Evolutionary conservation across 2,888 invertebrate genomes (phyloP).

Genomic region (Adelphocoris suturalis): DNA sequence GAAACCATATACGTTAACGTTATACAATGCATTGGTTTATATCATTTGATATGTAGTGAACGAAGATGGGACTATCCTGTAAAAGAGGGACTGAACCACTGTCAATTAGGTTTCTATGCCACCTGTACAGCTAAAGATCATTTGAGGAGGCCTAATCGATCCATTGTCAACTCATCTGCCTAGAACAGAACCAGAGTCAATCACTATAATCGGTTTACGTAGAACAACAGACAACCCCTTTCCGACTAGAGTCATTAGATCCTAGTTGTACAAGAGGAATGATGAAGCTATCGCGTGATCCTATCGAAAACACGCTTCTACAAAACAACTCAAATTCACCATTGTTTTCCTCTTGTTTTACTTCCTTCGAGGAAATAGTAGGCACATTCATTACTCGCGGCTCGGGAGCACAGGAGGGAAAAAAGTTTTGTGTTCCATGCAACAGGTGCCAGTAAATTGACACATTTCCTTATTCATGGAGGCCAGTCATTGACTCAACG

Average conservation of each 20-base stretch:
- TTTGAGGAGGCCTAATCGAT: no score
- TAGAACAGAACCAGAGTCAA: background rate
- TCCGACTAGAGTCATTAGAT: background rate
- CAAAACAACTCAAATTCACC: background rate
- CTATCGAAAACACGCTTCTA: background rate
- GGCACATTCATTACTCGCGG: conserved; percentile 34
- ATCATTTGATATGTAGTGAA: no score
- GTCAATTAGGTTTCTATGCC: no score
- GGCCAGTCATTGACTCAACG: conserved; percentile 50
- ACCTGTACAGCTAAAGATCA: no score
- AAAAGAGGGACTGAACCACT: no score
- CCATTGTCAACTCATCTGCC: no score
- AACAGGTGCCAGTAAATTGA: conserved; percentile 53
- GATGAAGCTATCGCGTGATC: background rate
- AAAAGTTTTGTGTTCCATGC: background rate
- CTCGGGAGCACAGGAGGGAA: background rate
- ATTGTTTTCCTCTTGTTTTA: background rate
- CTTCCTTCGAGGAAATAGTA: background rate
- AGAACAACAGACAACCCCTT: background rate
- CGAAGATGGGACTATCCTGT: no score
- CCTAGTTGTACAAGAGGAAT: background rate
- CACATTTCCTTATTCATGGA: conserved; percentile 53
- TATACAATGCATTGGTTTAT: no score
- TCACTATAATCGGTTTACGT: background rate
- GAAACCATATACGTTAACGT: no score